Evolutionary conservation across 2,888 invertebrate genomes (phyloP).

Genomic region (Dryomyza anilis): DNA sequence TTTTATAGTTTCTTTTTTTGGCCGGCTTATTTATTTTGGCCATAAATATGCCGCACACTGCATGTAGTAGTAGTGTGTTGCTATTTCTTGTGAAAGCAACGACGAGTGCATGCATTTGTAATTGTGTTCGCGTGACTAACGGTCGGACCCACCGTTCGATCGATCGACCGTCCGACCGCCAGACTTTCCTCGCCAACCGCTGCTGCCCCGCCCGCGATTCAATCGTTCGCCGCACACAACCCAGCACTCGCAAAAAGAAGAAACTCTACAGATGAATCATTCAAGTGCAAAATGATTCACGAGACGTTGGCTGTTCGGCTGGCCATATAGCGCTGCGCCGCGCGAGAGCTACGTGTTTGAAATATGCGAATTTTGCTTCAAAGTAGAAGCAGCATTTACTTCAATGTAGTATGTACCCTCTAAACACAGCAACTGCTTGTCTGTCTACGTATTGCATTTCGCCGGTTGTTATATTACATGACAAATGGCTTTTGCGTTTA

Average conservation of each 20-base stretch:
- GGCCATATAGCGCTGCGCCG: conserved; percentile 15
- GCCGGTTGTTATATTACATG: conserved; percentile 21
- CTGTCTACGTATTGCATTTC: neutral
- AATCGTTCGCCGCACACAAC: neutral
- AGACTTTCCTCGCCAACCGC: neutral
- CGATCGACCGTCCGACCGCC: neutral
- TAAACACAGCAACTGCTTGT: neutral
- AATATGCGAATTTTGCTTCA: conserved; percentile 13
- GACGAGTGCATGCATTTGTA: conserved; percentile 10
- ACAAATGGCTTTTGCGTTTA: conserved; percentile 6
- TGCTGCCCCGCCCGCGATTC: neutral
- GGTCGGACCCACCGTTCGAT: neutral
- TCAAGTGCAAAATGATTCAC: conserved; percentile 22
- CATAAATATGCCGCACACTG: neutral
- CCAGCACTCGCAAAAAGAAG: neutral
- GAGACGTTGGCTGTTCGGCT: conserved; percentile 1
- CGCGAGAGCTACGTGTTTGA: conserved; percentile 19
- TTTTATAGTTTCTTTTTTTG: neutral
- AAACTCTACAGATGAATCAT: conserved; percentile 11
- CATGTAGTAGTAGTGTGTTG: neutral
- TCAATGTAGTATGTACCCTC: too few species aligned
- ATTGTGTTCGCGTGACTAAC: conserved; percentile 17
- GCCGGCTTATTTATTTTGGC: conserved; percentile 12
- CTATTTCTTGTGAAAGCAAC: conserved; percentile 1
- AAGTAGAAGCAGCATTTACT: too few species aligned